phyloP scores from a whole-genome alignment of 2,113 vertebrate genomes.

The Catagonus wagneri region DNA sequence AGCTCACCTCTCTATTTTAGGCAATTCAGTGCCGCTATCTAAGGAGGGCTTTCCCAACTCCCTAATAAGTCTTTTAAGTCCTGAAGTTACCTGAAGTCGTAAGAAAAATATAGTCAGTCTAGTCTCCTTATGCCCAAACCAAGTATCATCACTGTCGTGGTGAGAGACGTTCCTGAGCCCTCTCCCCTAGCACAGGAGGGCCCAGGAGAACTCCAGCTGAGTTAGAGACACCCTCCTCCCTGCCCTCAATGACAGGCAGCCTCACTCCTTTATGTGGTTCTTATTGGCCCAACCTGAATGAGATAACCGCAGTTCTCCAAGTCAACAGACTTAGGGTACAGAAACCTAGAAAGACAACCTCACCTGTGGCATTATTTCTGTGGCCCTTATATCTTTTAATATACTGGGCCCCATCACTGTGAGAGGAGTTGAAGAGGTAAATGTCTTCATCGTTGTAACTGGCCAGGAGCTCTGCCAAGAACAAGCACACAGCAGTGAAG shows the following conservation, averaged over 20 bases:
- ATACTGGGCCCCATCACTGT: conserved; percentile 96
- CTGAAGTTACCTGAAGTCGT: conserved; percentile 14
- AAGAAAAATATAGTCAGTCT: neutral
- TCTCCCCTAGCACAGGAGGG: neutral
- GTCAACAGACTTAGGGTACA: neutral
- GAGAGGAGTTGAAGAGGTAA: conserved; percentile 96
- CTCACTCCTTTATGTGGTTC: neutral
- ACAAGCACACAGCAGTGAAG: conserved; percentile 79
- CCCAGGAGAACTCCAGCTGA: neutral
- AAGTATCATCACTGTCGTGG: neutral
- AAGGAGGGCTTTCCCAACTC: neutral
- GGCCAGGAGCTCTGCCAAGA: conserved; percentile 92
- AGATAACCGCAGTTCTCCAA: neutral
- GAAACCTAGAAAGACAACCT: conserved; percentile 37
- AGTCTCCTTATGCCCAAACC: neutral
- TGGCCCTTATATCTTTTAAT: conserved; percentile 95
- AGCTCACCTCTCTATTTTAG: neutral
- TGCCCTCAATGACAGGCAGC: neutral
- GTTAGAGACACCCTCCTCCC: neutral
- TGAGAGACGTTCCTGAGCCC: neutral
- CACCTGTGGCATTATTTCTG: conserved; percentile 96
- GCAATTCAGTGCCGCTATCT: neutral
- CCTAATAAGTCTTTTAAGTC: neutral
- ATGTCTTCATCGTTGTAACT: conserved; percentile 99
- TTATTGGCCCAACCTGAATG: neutral